Evolutionary conservation across 2,797 vertebrate species (phyloP), one percentile per base, ranked within the genome.

Genomic region (Salmo trutta): DNA sequence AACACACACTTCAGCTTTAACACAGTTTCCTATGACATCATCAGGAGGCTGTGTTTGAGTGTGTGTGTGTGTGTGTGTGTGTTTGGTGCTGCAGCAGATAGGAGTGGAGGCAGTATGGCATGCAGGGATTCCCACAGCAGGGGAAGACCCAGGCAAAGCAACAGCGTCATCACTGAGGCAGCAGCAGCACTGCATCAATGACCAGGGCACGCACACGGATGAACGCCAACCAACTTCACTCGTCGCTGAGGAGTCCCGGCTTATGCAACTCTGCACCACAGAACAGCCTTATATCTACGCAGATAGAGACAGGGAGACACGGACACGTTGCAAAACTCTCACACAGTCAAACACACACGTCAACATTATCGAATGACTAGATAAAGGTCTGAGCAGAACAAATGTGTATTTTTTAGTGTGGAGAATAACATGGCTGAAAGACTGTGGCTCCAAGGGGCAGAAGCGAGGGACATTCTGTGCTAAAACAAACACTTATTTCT

Each of bases 51-150:
- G 52, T 65, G 73, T 64, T 33, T 74, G 56, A 16, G 56, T 27
- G 73, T 74, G 56, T 21, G 72, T 31, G 52, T 31, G 74, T 73
- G 75, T 71, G 27, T 27, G 64, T 68, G 70, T 74, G 51, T 24
- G 59, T 74, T 6, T 53, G 27, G 70, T 76, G 70, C 27, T 74
- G 56, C 54, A 54, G 36, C 69, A 72, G 68, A 77, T 76, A 76
- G 85, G 33, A 85, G 75, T 85, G 76, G 68, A 86, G 82, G 36
- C 36, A 12, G 10, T 47, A 47, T 3, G 80, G 66, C 71, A 87
- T 79, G 85, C 81, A 90, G 92, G 93, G 92, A 93, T 90, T 94
- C 91, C 93, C 93, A 88, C 77, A 65, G 85, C 80, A 83, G 90
- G 75, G 91, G 84, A 88, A 91, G 86, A 90, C 91, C 91, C 88